phyloP scores from a whole-genome alignment of 2,797 vertebrate genomes.

The Eurystomus glaucurus region DNA sequence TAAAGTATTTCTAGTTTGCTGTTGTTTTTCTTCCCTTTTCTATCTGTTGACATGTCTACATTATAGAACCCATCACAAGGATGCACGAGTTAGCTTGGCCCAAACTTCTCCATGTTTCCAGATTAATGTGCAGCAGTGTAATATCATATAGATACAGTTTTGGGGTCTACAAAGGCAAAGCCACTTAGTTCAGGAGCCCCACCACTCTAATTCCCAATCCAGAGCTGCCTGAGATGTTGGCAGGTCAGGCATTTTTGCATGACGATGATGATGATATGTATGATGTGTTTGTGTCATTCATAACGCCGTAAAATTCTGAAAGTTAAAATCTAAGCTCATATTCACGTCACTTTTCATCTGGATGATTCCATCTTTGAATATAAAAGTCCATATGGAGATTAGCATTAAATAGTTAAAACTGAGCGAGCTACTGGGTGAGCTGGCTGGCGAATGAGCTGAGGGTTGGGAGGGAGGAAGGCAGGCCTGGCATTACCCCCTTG shows the following conservation, averaged over 20 bases:
- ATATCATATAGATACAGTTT: background rate
- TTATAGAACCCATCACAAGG: background rate
- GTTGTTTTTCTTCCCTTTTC: background rate
- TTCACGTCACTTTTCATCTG: background rate
- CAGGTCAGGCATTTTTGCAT: background rate
- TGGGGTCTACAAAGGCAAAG: background rate
- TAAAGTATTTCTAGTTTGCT: background rate
- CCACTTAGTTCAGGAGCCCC: background rate
- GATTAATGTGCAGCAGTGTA: background rate
- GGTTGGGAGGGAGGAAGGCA: background rate
- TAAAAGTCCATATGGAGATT: background rate
- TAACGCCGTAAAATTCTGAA: background rate
- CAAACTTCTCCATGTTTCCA: background rate
- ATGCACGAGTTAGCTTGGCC: background rate
- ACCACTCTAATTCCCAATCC: background rate
- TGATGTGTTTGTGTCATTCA: background rate
- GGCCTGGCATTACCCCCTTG: background rate
- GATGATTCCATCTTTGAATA: background rate
- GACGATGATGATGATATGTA: no score
- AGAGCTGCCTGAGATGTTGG: background rate
- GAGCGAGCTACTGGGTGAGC: background rate
- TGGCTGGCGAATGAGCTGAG: background rate
- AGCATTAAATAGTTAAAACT: background rate
- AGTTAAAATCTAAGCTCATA: background rate
- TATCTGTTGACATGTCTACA: background rate